phyloP scores from a whole-genome alignment of 2,888 invertebrate species.

The Agonopterix arenella region DNA sequence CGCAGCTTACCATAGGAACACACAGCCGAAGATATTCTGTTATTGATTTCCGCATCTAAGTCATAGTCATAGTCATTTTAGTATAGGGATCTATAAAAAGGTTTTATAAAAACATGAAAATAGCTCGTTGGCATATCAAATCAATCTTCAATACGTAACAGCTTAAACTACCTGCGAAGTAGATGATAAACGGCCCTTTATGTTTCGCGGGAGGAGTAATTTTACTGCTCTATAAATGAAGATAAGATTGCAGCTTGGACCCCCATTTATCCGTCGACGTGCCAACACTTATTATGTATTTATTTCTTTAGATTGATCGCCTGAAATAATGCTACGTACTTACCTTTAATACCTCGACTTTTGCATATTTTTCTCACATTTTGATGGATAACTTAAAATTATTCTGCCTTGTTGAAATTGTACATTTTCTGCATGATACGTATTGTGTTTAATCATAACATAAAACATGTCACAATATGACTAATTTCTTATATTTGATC shows the following conservation, averaged over 20 bases:
- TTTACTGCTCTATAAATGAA: conserved; percentile 68
- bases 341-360: no score
- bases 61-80: no score
- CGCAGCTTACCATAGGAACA: no score
- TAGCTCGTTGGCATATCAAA: conserved; percentile 22
- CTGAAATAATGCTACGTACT: conserved; percentile 20
- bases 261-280: conserved; percentile 48
- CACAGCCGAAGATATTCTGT: no score
- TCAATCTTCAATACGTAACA: conserved; percentile 60
- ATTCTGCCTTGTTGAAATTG: conserved; percentile 20
- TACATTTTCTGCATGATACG: conserved; percentile 3
- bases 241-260: conserved; percentile 56
- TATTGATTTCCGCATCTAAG: no score
- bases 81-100: no score
- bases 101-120: neutral
- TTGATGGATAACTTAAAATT: conserved; percentile 17
- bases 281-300: conserved; percentile 42
- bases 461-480: no score
- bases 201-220: conserved; percentile 56
- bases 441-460: no score
- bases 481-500: no score
- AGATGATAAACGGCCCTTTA: conserved; percentile 63
- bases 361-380: no score
- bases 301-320: conserved; percentile 44
- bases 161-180: conserved; percentile 52